Conservation (phyloP, 2,797 vertebrate genomes). For the Hylomyscus alleni region DNA sequence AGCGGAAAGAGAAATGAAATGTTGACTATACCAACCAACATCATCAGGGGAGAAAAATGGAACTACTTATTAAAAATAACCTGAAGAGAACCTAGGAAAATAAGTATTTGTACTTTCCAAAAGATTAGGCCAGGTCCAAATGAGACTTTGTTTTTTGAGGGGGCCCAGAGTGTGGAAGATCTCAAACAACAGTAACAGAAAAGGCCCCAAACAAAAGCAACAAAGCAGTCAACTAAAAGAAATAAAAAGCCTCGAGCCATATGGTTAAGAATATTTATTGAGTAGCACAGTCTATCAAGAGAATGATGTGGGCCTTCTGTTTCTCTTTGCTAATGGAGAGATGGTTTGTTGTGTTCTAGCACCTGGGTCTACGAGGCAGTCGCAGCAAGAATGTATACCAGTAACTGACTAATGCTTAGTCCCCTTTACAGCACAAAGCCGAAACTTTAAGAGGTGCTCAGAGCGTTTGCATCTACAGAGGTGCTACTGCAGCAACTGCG, state of each 20-base stretch:
- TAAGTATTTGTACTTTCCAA: not conserved
- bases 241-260: not conserved
- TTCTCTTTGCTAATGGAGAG: slow-evolving; percentile 42
- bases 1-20: slow-evolving; percentile 5
- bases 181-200: not conserved
- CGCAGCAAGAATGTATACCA: not conserved
- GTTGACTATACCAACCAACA: not conserved
- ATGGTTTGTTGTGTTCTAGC: not conserved
- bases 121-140: not conserved
- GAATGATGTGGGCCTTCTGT: not conserved
- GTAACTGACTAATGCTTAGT: not conserved
- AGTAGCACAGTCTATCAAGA: not conserved
- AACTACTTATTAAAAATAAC: not conserved
- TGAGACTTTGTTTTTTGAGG: not conserved
- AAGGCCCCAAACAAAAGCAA: not conserved
- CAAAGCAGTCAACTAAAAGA: not conserved
- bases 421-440: not conserved
- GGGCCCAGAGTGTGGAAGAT: not conserved
- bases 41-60: slow-evolving; percentile 40
- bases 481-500: not conserved
- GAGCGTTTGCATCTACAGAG: not conserved
- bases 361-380: not conserved
- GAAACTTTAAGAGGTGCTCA: not conserved
- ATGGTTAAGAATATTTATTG: slow-evolving; percentile 42
- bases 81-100: slow-evolving; percentile 30